Conservation (phyloP, 2,888 invertebrate genomes). For the Acrobeloides nanus region DNA sequence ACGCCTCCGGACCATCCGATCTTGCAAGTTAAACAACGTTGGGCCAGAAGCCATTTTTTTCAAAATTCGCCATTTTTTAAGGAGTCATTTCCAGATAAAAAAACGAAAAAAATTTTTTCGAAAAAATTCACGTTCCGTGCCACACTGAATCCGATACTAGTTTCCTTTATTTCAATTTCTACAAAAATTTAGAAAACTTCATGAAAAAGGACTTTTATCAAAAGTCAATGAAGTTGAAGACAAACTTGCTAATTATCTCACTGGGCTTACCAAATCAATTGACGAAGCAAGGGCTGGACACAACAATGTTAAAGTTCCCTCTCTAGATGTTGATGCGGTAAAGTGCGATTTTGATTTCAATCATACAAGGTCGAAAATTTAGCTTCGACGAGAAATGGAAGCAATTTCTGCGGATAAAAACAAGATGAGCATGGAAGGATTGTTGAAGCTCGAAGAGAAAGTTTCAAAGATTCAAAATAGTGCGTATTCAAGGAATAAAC, state of each 20-base stretch:
- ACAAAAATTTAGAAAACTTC: slow-evolving; percentile 36
- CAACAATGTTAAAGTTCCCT: slow-evolving; percentile 38
- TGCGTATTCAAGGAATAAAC: too few species aligned
- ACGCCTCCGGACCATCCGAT: too few species aligned
- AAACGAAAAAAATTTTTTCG: slow-evolving; percentile 49
- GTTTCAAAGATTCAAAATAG: slow-evolving; percentile 47
- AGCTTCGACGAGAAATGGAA: slow-evolving; percentile 52
- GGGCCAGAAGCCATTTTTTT: slow-evolving; percentile 2
- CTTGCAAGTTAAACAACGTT: too few species aligned
- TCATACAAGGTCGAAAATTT: slow-evolving; percentile 7
- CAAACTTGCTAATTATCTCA: slow-evolving; percentile 35
- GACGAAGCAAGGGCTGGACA: slow-evolving; percentile 45
- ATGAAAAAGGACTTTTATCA: slow-evolving; percentile 48
- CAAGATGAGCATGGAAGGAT: slow-evolving; percentile 52
- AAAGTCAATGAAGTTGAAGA: slow-evolving; percentile 47
- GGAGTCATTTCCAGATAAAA: slow-evolving; percentile 28
- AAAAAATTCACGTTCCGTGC: slow-evolving; percentile 34
- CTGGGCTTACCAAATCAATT: slow-evolving; percentile 40
- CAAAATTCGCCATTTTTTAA: slow-evolving; percentile 4
- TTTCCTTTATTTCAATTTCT: too few species aligned
- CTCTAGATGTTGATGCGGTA: slow-evolving; percentile 47
- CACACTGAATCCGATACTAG: neutral
- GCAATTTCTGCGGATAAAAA: slow-evolving; percentile 51
- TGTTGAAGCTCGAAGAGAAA: slow-evolving; percentile 51
- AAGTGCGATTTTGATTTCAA: slow-evolving; percentile 2